Conservation (phyloP, 2,888 invertebrate species). For the Harpalus rubripes region DNA sequence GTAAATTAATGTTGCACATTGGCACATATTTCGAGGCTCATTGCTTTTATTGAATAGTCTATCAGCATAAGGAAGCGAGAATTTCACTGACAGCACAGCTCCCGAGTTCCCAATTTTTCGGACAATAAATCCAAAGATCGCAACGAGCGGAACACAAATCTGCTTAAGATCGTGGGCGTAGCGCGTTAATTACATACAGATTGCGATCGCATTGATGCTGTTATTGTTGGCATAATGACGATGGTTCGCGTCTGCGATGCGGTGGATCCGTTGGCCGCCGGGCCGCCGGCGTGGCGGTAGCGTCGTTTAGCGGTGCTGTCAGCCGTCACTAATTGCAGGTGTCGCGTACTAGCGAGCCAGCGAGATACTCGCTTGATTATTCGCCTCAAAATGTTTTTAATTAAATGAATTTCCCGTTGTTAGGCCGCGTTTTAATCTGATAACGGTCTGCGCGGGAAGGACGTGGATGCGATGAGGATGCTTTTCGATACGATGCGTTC, state of each 20-base stretch:
- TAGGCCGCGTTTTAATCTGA: slow-evolving; percentile 56
- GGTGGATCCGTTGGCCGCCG: slow-evolving; percentile 47
- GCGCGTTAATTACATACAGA: slow-evolving; percentile 45
- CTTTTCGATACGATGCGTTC: slow-evolving; percentile 32
- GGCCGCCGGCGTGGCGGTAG: slow-evolving; percentile 50
- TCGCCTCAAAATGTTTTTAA: slow-evolving; percentile 75
- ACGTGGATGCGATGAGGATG: neutral
- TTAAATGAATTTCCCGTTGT: slow-evolving; percentile 76
- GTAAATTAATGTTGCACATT: slow-evolving; percentile 1
- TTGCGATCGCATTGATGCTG: slow-evolving; percentile 50
- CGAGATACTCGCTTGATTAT: slow-evolving; percentile 74
- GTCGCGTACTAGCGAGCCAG: slow-evolving; percentile 74
- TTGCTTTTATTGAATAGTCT: slow-evolving; percentile 11
- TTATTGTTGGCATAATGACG: slow-evolving; percentile 64
- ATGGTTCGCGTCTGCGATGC: slow-evolving; percentile 42
- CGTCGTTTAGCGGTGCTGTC: slow-evolving; percentile 74
- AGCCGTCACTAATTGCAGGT: slow-evolving; percentile 77
- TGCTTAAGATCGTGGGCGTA: slow-evolving; percentile 23
- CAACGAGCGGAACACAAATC: slow-evolving; percentile 36
- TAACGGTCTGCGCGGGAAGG: slow-evolving; percentile 49
- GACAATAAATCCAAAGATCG: slow-evolving; percentile 46
- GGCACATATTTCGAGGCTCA: slow-evolving; percentile 33
- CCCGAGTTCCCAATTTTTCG: slow-evolving; percentile 38
- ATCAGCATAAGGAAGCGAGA: slow-evolving; percentile 14
- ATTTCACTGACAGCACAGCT: slow-evolving; percentile 25